Base-by-base conservation (phyloP, 2,888 invertebrate species). In the Creontiades dilutus region DNA sequence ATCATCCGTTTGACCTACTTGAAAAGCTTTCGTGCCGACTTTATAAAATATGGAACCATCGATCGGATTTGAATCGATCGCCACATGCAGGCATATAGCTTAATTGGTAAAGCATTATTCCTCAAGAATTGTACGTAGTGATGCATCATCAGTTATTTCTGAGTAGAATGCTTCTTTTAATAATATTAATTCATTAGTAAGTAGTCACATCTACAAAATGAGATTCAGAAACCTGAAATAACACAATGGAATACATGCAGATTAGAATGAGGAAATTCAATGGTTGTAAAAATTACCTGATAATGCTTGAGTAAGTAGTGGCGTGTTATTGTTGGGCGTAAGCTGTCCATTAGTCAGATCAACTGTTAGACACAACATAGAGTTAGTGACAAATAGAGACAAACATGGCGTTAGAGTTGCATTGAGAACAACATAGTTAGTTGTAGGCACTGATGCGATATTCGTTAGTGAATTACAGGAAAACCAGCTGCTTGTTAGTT, bases 271-370 rank as follows among this genome's bases (percentile, higher is more conserved):
- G 1, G 19, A 23, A 68, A 68, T 52, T 52, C 52, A 68, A 68
- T 23, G 68, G n/a, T 16, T 61, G 19, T 61, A 61, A 68, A 57
- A 80, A 95, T 95, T 96, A 98, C 98, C 98, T 97, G 98, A 98
- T 94, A 98, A 96, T 94, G 97, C 97, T 95, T 98, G 98, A 95
- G 98, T 98, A 95, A 98, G 96, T 95, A 98, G 96, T 94, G 98
- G 97, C 94, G 97, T 97, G 95, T 97, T 98, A 96, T 97, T 97
- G 96, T 98, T 98, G 94, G 97, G 97, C 94, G 98, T 98, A 94
- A 98, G 96, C 95, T 98, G 98, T 94, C 98, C 98, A 94, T 98
- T 98, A 95, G 97, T 96, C 95, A 98, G 96, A 95, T 98, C 98
- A 96, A 98, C 97, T 97, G 96, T 89, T 89, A 84, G 88, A 90